Evolutionary conservation across 2,113 vertebrate genomes (phyloP).

Genomic region (Neodontobutis hainanensis): DNA sequence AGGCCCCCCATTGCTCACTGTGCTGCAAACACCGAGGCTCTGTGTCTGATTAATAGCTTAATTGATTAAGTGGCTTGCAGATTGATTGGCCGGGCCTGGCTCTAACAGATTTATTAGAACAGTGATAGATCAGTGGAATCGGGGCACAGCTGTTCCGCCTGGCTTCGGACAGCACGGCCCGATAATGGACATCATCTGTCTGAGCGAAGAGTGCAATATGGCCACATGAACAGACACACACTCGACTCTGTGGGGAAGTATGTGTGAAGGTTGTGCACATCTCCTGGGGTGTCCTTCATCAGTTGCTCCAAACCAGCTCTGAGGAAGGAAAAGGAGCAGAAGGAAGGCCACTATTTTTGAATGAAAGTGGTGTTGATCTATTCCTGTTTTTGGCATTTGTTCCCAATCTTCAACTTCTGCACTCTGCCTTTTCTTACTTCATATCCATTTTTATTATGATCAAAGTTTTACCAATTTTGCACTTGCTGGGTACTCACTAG

Average conservation of each 20-base stretch:
- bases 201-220: slow-evolving; percentile 43
- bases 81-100: slow-evolving; percentile 61
- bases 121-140: slow-evolving; percentile 66
- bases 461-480: slow-evolving; percentile 52
- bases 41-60: slow-evolving; percentile 58
- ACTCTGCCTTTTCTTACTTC: slow-evolving; percentile 43
- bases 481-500: slow-evolving; percentile 2
- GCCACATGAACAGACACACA: slow-evolving; percentile 9
- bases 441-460: slow-evolving; percentile 44
- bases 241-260: not conserved
- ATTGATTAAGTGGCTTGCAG: slow-evolving; percentile 65
- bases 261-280: slow-evolving; percentile 9
- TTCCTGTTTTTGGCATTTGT: slow-evolving; percentile 65
- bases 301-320: slow-evolving; percentile 50
- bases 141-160: slow-evolving; percentile 65
- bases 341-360: slow-evolving; percentile 64
- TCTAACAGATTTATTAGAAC: slow-evolving; percentile 71
- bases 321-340: slow-evolving; percentile 38
- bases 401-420: slow-evolving; percentile 63
- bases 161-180: slow-evolving; percentile 15
- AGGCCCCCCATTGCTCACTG: slow-evolving; percentile 46
- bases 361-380: slow-evolving; percentile 73
- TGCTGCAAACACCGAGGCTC: slow-evolving; percentile 37
- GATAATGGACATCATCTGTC: slow-evolving; percentile 67
- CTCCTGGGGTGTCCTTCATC: slow-evolving; percentile 23